These are phyloP conservation scores for Oopsacas minuta DNA, from an alignment of 37 sponge, comb jelly and placozoan species.

Conservation along the genomic window DNA sequence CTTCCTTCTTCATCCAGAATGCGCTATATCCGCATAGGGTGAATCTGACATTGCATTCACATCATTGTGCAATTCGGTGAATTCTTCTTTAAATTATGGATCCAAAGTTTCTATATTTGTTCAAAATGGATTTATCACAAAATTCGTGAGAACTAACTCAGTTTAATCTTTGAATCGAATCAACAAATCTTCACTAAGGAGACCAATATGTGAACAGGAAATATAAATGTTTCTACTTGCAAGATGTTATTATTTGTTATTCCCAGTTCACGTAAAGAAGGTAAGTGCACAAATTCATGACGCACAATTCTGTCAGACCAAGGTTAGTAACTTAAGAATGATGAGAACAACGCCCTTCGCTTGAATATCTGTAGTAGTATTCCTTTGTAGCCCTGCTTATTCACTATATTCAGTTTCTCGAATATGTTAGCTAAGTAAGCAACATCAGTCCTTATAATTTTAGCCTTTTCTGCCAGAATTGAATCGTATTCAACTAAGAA, in stretches of 20 bases:
- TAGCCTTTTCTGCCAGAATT: background rate
- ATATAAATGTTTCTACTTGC: background rate
- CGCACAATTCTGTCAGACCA: slow-evolving; percentile 6
- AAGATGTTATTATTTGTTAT: background rate
- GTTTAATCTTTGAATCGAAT: slow-evolving; percentile 17
- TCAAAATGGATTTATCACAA: background rate
- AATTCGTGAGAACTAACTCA: background rate
- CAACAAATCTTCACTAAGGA: slow-evolving; percentile 4
- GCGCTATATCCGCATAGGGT: background rate
- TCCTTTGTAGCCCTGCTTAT: background rate
- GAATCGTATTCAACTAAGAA: background rate
- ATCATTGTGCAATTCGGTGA: background rate
- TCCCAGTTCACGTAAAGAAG: background rate
- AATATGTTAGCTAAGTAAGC: slow-evolving; percentile 20
- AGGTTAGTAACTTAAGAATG: background rate
- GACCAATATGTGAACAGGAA: background rate
- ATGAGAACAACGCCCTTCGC: background rate
- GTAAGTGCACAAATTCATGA: slow-evolving; percentile 9
- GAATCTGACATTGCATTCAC: background rate
- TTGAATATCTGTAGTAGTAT: background rate
- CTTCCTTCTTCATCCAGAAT: background rate
- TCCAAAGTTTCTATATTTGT: background rate
- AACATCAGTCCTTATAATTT: background rate
- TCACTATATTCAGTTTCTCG: background rate
- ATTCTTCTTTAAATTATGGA: background rate